Percentiles rank a stretch among this genome's conserved stretches.
These are phyloP conservation scores for Hylaeus volcanicus DNA, from an alignment of 1,140 invertebrate species.

Conservation along the genomic window DNA sequence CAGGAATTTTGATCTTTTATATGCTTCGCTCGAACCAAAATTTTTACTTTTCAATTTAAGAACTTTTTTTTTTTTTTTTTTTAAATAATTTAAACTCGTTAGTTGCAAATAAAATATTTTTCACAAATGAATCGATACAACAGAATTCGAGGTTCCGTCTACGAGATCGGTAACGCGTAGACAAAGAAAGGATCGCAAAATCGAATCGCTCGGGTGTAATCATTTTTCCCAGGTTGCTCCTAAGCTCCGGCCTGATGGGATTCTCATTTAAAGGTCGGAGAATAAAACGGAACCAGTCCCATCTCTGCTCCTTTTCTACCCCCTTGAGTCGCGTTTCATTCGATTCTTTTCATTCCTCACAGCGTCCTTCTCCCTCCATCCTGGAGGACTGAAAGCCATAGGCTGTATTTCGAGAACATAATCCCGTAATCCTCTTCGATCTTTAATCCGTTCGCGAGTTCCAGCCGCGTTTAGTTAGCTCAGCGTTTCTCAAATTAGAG, in stretches of 20 bases:
- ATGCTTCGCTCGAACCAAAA: no score
- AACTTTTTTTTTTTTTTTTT: no score
- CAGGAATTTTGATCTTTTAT: not conserved
- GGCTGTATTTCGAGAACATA: slow-evolving; percentile 22
- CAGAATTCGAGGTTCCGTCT: no score
- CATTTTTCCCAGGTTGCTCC: not conserved
- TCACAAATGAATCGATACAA: no score
- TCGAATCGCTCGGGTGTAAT: not conserved
- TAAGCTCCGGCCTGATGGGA: not conserved
- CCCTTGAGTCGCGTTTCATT: no score
- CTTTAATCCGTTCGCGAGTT: slow-evolving; percentile 12
- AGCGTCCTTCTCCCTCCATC: not conserved
- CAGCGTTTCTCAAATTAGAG: no score
- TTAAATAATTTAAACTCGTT: no score
- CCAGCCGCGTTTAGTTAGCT: not conserved
- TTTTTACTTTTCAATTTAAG: no score
- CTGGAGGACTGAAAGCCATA: not conserved
- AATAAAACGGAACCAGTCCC: not conserved
- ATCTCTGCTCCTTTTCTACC: not conserved
- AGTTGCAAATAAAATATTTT: no score
- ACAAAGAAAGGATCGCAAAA: not conserved
- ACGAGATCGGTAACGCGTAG: no score
- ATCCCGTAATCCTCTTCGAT: slow-evolving; percentile 35
- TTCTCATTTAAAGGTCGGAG: slow-evolving; percentile 5
- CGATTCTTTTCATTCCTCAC: not conserved